Conservation (phyloP, 2,888 invertebrate genomes). For the Nomada fucata region DNA sequence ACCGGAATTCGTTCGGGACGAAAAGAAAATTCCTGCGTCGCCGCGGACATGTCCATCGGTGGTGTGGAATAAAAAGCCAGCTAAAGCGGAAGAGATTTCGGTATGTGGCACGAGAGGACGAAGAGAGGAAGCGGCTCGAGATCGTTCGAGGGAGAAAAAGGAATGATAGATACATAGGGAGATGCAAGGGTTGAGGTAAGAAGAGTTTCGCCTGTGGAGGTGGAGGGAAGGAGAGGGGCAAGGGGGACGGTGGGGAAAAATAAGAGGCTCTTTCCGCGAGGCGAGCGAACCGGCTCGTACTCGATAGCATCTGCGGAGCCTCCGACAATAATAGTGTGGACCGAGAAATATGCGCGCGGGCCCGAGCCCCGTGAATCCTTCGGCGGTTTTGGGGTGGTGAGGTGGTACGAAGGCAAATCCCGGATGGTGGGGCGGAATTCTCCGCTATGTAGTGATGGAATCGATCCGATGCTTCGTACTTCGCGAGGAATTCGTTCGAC, state of each 20-base stretch:
- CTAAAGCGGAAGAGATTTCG: conserved; percentile 50
- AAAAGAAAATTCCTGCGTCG: conserved; percentile 2
- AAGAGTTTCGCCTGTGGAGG: conserved; percentile 33
- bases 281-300: conserved; percentile 71
- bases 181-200: conserved; percentile 32
- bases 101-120: conserved; percentile 25
- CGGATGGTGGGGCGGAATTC: conserved; percentile 41
- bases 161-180: conserved; percentile 46
- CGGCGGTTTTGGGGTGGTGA: conserved; percentile 59
- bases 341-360: conserved; percentile 74
- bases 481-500: not conserved
- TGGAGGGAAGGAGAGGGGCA: conserved; percentile 28
- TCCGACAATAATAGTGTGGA: conserved; percentile 74
- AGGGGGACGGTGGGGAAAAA: conserved; percentile 50
- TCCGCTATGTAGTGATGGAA: conserved; percentile 44
- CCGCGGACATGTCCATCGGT: not conserved
- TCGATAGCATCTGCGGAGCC: conserved; percentile 73
- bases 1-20: conserved; percentile 9
- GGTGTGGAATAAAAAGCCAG: conserved; percentile 12
- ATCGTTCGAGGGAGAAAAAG: conserved; percentile 27
- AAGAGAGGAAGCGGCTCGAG: conserved; percentile 33
- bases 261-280: conserved; percentile 70
- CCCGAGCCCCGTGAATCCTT: conserved; percentile 61
- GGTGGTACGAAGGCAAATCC: conserved; percentile 36
- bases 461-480: conserved; percentile 19